Percentiles rank a stretch among this genome's conserved stretches.
These are phyloP conservation scores for Hirtodrosophila alboralis DNA, from an alignment of 2,888 invertebrate species.

Conservation along the genomic window DNA sequence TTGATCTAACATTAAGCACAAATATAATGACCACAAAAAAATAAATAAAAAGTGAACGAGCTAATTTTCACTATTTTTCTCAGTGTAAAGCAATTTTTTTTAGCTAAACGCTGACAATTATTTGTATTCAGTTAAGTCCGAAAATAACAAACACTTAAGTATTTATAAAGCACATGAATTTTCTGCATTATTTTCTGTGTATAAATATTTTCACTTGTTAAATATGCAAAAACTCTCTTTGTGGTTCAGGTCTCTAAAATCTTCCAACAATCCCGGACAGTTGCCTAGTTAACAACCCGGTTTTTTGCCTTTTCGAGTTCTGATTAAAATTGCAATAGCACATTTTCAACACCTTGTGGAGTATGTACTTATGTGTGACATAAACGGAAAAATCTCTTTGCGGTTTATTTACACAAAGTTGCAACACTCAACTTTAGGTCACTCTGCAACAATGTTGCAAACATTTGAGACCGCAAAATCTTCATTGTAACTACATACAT, in stretches of 20 bases:
- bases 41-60: too few species aligned
- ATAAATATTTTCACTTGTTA: conserved; percentile 68
- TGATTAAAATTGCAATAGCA: conserved; percentile 70
- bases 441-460: too few species aligned
- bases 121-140: conserved; percentile 12
- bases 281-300: conserved; percentile 36
- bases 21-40: too few species aligned
- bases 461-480: too few species aligned
- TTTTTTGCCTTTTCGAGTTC: conserved; percentile 49
- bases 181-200: conserved; percentile 31
- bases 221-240: conserved; percentile 53
- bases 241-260: conserved; percentile 18
- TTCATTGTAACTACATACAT: too few species aligned
- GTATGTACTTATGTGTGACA: conserved; percentile 5
- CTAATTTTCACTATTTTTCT: too few species aligned
- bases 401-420: conserved; percentile 22
- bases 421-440: conserved; percentile 13
- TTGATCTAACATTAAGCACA: too few species aligned
- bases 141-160: conserved; percentile 5
- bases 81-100: background rate
- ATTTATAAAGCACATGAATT: conserved; percentile 23
- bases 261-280: conserved; percentile 19
- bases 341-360: conserved; percentile 56
- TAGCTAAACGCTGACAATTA: conserved; percentile 34
- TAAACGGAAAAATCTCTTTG: conserved; percentile 31